Conservation (phyloP, 2,113 vertebrate genomes). For the Centrocercus urophasianus region DNA sequence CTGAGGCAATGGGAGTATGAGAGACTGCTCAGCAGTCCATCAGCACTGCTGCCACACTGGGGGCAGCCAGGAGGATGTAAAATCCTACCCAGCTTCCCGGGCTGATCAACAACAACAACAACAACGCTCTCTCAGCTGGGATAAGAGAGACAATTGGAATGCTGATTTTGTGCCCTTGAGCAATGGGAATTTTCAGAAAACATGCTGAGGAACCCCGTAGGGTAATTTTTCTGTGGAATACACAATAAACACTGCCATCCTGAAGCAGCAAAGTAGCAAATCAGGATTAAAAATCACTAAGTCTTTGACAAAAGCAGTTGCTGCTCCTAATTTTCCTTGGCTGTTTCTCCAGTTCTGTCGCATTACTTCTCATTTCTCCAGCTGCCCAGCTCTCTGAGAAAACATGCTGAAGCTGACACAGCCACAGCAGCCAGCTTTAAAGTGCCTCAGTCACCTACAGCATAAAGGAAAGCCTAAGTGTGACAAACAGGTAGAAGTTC, state of each 20-base stretch:
- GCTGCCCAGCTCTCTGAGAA: neutral
- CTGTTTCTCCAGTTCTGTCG: neutral
- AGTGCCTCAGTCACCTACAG: neutral
- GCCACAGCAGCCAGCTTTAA: neutral
- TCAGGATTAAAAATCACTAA: neutral
- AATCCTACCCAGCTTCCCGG: constrained; percentile 23
- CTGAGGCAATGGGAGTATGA: neutral
- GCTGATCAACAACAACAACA: constrained; percentile 31
- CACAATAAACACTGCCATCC: neutral
- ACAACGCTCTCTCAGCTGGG: constrained; percentile 23
- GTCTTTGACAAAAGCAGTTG: neutral
- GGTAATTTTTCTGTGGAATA: constrained; percentile 4
- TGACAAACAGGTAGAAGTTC: neutral
- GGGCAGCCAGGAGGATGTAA: neutral
- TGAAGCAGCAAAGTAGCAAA: neutral
- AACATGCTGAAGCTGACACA: neutral
- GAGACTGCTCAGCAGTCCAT: constrained; percentile 4
- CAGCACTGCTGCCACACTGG: neutral
- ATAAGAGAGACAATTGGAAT: constrained; percentile 46
- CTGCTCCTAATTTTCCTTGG: neutral
- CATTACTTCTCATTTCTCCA: neutral
- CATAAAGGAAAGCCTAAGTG: neutral
- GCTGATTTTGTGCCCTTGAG: constrained; percentile 56
- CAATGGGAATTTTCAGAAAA: constrained; percentile 49
- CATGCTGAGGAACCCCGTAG: neutral